Evolutionary conservation across 2,113 vertebrate species (phyloP), one percentile per base, ranked within the genome.

Genomic region (Junco hyemalis): DNA sequence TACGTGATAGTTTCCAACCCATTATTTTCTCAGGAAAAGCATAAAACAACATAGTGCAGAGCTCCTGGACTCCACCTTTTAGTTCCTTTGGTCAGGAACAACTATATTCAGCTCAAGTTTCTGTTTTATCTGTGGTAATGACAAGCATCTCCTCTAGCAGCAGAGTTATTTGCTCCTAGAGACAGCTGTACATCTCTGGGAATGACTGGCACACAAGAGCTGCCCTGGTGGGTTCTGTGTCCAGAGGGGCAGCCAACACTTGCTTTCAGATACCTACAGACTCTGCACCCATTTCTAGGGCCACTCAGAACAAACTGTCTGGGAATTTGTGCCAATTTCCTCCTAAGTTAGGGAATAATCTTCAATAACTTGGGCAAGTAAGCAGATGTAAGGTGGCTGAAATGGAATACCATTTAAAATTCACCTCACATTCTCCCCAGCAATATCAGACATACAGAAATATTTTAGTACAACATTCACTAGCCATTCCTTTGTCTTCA

Each of bases 21-120:
- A 88, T 93, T 93, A 66, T 93, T 95, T 94, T 89, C 86, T 70
- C 82, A 94, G 91, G 78, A 93, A 95, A 92, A 95, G 12, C 90
- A 77, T 86, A 77, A 92, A 92, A 29, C 26, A 77, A 24, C 63
- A 31, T 56, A 72, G 44, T 76, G 33, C 61, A 78, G 70, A 63
- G 70, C 24, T 93, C 57, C 91, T 35, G 53, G 79, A 65, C 84
- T 77, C 63, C 84, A 70, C 73, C 70, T 92, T 92, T 81, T 14
- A 74, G 36, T 73, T 91, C 54, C 54, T 90, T 93, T 77, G 54
- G 33, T 82, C 60, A 78, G 74, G 47, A 93, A 77, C 72, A 88
- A 18, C 38, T 59, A 21, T 6, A 51, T 56, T 64, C 64, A 93
- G 47, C 60, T 93, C 38, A 81, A 59, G 54, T 73, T 80, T 88